Evolutionary conservation across 2,113 vertebrate genomes (phyloP), one percentile per base, ranked within the genome.

Genomic region (Chloebia gouldiae): DNA sequence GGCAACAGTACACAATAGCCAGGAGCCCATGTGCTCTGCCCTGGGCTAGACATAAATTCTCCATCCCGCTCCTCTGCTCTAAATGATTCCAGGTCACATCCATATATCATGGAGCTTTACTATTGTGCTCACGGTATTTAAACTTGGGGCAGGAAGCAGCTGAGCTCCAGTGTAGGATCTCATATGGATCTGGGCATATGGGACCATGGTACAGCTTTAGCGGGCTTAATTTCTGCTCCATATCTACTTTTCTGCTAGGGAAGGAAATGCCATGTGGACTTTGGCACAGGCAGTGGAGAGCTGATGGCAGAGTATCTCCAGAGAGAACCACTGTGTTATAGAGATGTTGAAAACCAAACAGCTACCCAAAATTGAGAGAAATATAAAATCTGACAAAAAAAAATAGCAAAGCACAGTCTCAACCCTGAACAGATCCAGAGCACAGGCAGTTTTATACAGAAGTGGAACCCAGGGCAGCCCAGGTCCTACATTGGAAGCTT

Each of bases 1-100:
- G 71, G 89, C 84, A 92, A 82, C 57, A 87, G 66, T 27, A 70
- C 63, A 76, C 93, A 90, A 95, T 3, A 85, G 90, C 70, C 87
- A 92, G 57, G 31, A 92, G 73, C 50, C 84, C 93, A 91, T 3
- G 15, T 95, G 92, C 95, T 95, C 90, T 93, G 91, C 87, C 84
- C 64, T 82, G 68, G 95, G 93, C 95, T 93, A 91, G 50, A 91
- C 87, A 93, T 88, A 94, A 96, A 95, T 90, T 86, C 85, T 91
- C 81, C 79, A 77, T 80, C 75, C 66, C 0, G 0, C 50, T 93
- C 79, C 59, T 93, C 84, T 63, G 54, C 87, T 92, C 49, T 95
- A 95, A 95, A 63, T 92, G 94, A 91, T 95, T 95, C 95, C 93
- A 95, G 91, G 93, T 90, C 95, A 93, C 87, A 86, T 85, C 68